Evolutionary conservation across 1,140 invertebrate genomes (phyloP).

Genomic region (Trigoniulus corallinus): DNA sequence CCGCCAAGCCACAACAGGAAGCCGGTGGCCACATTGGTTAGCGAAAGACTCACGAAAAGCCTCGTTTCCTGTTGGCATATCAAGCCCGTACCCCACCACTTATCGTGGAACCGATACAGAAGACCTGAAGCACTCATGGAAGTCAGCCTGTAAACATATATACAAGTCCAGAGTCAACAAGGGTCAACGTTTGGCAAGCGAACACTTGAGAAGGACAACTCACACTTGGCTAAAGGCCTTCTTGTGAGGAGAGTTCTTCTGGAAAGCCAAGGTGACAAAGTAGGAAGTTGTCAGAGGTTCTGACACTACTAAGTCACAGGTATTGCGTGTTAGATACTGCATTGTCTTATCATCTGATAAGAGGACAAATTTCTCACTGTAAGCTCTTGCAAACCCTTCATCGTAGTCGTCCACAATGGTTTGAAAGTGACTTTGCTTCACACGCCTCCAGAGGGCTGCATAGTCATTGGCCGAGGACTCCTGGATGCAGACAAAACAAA

Average conservation of each 20-base stretch:
- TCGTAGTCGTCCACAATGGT: background rate
- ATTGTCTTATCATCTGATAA: background rate
- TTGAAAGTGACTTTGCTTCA: background rate
- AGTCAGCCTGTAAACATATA: background rate
- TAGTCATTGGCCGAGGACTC: background rate
- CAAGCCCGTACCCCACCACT: background rate
- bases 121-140: background rate
- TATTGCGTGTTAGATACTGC: background rate
- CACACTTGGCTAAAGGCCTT: background rate
- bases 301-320: background rate
- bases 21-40: constrained; percentile 7
- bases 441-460: background rate
- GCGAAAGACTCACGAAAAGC: background rate
- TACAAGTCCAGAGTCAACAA: too few relatives aligned
- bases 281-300: background rate
- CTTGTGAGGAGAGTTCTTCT: background rate
- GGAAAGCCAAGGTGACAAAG: background rate
- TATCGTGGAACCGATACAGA: background rate
- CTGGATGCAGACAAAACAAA: too few relatives aligned
- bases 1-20: background rate
- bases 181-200: too few relatives aligned
- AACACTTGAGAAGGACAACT: too few relatives aligned
- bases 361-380: background rate
- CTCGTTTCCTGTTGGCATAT: background rate
- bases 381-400: background rate